Base-by-base conservation (phyloP, 2,113 vertebrate genomes). In the Prunella fulvescens region DNA sequence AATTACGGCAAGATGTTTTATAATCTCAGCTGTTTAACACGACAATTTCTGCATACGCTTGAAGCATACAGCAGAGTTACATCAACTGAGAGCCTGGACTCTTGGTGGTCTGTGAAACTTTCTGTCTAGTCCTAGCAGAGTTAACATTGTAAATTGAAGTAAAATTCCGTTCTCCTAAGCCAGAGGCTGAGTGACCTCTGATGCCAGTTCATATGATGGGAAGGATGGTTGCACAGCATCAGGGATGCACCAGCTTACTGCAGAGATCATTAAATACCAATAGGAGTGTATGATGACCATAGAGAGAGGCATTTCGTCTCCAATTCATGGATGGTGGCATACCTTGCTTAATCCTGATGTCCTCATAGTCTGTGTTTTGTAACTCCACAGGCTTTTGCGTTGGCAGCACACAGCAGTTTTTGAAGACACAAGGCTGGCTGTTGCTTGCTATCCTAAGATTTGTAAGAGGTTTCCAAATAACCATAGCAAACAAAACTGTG, bases 401-500 rank as follows among this genome's bases (percentile, higher is more conserved):
- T 90, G 54, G 45, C 2, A 10, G 31, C 54, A 79, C 50, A 8
- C 25, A 82, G 85, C 51, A 87, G 17, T 47, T 86, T 73, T 83
- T 86, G 69, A 86, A 82, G 77, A 51, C 29, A 28, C 4, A 37
- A 77, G 62, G 22, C 51, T 86, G 91, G 50, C 54, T 5, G 15
- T 74, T 93, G 77, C 50, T 72, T 54, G 79, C 79, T 83, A 66
- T 90, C 31, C 3, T 42, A 48, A 35, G 85, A 72, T 77, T 67
- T 93, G 23, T 56, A 77, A 45, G 22, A 58, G 39, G 28, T 82
- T 96, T 93, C 89, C 87, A 94, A 95, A 67, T 78, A 88, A 44
- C 85, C 44, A 77, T 48, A 50, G 88, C 92, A 96, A 97, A 96
- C 88, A 93, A 81, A 81, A 88, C 56, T 70, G 66, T 96, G 83